Base-by-base conservation (phyloP, 2,888 invertebrate genomes). In the Napeogenes sylphis region DNA sequence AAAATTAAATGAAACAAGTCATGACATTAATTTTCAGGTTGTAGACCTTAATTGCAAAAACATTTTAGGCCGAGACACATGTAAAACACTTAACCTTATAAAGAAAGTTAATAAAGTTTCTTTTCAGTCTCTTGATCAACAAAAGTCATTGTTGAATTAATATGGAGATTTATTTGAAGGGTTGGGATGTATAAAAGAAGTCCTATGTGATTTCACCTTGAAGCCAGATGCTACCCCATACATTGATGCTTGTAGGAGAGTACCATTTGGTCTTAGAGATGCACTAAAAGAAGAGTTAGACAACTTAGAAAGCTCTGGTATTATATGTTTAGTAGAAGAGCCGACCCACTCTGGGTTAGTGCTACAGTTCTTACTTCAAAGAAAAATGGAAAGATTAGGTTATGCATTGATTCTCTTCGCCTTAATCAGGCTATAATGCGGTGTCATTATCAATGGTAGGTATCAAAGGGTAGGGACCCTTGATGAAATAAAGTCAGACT, bases 241-340 rank as follows among this genome's bases (percentile, higher is more conserved):
- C 3, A 46, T 67, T 13, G 63, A 56, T 54, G 58, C 66, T n/a
- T 62, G 60, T 35, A 4, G 65, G 10, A 54, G 62, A 53, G 56
- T 68, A 4, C 69, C 69, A 42, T 64, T 68, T 51, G 32, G 54
- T 12, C 14, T 68, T 3, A 10, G 14, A 53, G 14, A 67, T n/a
- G 14, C 21, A 1, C 45, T 71, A 32, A 66, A 69, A 56, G 21
- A 30, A 12, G 69, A 70, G 33, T 35, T 70, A 21, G 47, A 67
- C 8, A n/a, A 42, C 0, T 42, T 68, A 55, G 68, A 65, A 42
- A 42, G 60, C 5, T 5, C 10, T 8, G 45, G 47, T 13, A 59
- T 68, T 35, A 71, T 71, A 21, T 5, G 38, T 6, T 56, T 59
- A 55, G 68, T 67, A 3, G 55, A 56, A 14, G 62, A 69, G 21